A percentile compares a stretch with the other conserved stretches of the same genome.
Evolutionary conservation across 37 sponge, comb jelly and placozoan species (phyloP).

Genomic region (Aplysina aerophoba): DNA sequence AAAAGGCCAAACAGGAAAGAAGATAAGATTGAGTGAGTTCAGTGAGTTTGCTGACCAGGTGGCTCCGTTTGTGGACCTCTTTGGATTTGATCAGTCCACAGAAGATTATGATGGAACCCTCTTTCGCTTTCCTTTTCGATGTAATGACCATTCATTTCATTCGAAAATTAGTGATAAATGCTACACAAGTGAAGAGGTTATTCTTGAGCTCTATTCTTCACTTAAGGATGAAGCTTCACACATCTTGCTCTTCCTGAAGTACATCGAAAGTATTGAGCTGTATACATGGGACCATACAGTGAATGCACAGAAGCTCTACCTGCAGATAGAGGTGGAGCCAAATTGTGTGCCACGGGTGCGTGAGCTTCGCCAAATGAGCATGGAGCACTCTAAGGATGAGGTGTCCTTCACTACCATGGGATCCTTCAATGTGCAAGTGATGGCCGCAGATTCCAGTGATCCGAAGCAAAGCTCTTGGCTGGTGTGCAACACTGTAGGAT

Average conservation of each 20-base stretch:
- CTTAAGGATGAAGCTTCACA: conserved; percentile 43
- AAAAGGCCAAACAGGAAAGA: neutral
- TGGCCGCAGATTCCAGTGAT: neutral
- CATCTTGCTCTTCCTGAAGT: conserved; percentile 63
- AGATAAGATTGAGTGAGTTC: conserved; percentile 26
- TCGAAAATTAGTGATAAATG: conserved; percentile 42
- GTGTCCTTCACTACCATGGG: neutral
- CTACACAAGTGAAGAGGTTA: conserved; percentile 34
- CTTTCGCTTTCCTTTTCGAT: conserved; percentile 74
- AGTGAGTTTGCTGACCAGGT: conserved; percentile 28
- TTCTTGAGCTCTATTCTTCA: conserved; percentile 43
- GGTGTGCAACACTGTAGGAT: conserved; percentile 54
- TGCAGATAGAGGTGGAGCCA: neutral
- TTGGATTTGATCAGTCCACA: conserved; percentile 16
- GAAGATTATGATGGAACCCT: conserved; percentile 51
- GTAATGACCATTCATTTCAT: neutral
- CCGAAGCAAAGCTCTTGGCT: conserved; percentile 51
- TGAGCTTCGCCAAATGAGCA: neutral
- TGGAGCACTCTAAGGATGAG: neutral
- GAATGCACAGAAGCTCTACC: neutral
- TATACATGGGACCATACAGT: conserved; percentile 9
- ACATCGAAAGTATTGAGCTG: conserved; percentile 38
- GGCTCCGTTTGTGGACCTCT: conserved; percentile 34
- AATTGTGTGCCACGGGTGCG: neutral
- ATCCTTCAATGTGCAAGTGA: neutral